Percentiles rank a stretch among this genome's conserved stretches.
phyloP scores from a whole-genome alignment of 2,113 vertebrate species.

The Elephas maximus region DNA sequence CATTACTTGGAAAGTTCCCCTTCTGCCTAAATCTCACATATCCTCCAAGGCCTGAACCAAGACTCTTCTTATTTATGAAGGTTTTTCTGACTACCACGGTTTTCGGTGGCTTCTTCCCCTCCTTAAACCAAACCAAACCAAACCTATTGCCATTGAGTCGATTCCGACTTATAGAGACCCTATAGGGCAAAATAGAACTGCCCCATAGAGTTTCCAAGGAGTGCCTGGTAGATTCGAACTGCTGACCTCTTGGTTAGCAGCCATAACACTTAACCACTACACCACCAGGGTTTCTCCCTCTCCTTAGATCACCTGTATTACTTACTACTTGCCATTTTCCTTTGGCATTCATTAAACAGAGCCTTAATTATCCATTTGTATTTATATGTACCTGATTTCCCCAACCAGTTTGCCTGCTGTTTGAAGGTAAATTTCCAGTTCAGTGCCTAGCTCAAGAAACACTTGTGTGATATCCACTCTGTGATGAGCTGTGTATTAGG shows the following conservation, averaged over 20 bases:
- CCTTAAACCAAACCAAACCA: not conserved
- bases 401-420: not conserved
- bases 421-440: not conserved
- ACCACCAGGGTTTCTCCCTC: too few relatives aligned
- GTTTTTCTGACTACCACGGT: not conserved
- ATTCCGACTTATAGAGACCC: too few relatives aligned
- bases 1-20: not conserved
- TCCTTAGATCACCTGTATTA: not conserved
- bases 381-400: not conserved
- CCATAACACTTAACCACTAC: too few relatives aligned
- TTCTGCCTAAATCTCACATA: not conserved
- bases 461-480: not conserved
- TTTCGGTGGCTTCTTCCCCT: not conserved
- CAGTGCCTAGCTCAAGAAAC: conserved; percentile 12
- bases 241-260: too few relatives aligned
- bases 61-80: not conserved
- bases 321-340: not conserved
- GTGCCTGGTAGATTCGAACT: too few relatives aligned
- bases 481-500: not conserved
- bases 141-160: too few relatives aligned
- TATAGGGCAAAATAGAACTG: too few relatives aligned
- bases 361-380: not conserved
- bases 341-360: not conserved
- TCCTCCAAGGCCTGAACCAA: not conserved
- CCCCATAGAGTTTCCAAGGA: too few relatives aligned